These are phyloP conservation scores for Lithophane socia DNA, from an alignment of 2,888 invertebrate species.

Conservation along the genomic window DNA sequence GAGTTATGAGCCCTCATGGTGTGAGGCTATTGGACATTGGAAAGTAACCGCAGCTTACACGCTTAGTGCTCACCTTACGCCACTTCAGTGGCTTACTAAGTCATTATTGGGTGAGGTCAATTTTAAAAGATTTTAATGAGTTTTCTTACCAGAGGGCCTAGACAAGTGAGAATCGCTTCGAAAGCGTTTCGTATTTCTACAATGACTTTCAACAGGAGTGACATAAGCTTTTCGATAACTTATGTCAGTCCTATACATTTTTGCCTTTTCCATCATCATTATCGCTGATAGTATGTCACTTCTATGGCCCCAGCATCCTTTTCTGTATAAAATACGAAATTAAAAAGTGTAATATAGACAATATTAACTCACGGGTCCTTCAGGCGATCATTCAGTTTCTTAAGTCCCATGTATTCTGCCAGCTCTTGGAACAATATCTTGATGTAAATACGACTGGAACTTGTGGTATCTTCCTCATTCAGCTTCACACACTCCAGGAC, in stretches of 20 bases:
- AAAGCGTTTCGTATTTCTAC: too few species aligned
- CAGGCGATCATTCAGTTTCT: conserved; percentile 96
- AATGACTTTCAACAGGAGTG: too few species aligned
- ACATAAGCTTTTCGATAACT: too few species aligned
- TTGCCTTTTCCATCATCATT: too few species aligned
- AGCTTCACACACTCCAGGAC: conserved; percentile 96
- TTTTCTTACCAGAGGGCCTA: background rate
- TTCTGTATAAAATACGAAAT: background rate
- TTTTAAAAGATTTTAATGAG: background rate
- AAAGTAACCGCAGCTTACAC: background rate
- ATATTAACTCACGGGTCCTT: conserved; percentile 95
- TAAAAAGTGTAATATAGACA: conserved; percentile 19
- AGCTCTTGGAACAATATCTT: conserved; percentile 99
- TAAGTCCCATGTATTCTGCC: conserved; percentile 98
- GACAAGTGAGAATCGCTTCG: too few species aligned
- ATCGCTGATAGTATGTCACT: too few species aligned
- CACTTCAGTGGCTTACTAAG: too few species aligned
- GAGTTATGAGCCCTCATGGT: background rate
- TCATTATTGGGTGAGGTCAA: background rate
- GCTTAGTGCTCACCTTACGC: background rate
- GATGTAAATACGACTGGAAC: conserved; percentile 99
- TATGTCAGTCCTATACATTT: too few species aligned
- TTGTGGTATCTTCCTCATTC: conserved; percentile 99
- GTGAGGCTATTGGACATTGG: background rate
- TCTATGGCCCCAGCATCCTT: too few species aligned